Base-by-base conservation (phyloP, 1,140 invertebrate species). In the Drosophila asahinai region DNA sequence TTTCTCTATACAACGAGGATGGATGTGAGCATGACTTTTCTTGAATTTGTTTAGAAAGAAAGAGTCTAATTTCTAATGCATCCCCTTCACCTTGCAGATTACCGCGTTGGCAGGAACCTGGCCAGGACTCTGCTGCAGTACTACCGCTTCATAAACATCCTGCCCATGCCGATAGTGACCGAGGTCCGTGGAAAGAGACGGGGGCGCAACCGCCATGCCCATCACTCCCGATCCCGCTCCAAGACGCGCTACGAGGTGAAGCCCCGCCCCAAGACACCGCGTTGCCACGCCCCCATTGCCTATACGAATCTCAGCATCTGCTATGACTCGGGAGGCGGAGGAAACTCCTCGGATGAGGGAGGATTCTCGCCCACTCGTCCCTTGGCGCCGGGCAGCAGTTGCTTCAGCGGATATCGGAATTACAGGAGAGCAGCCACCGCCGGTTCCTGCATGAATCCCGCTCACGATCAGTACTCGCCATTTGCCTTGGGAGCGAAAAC, bases 1-100 rank as follows among this genome's bases (percentile, higher is more conserved):
- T 96, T 27, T 94, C 97, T 14, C 96, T 97, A 1, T 98, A 98
- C 91, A 98, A 96, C 40, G 97, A 98, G 94, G 97, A 98, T 83
- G 96, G 95, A 72, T 98, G 97, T 98, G 97, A 92, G 83, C 77
- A 5, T 25, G 17, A 9, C 1, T 22, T 5, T 0, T 9, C 33
- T 11, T 33, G 33, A 2, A 9, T 33, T 33, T 33, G 9, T 22
- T 22, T 2, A 22, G 19, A 22, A 22, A 22, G 19, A 22, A 22
- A 2, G 2, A 22, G 19, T 22, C 1, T 22, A 1, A 9, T 38
- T 15, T 1, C 17, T 3, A 36, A 5, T 3, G 1, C 15, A 40
- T 51, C 0, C 4, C 9, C 3, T 15, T 14, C 4, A 22, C 5
- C 19, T 59, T 58, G 5, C 64, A 94, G 94, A 94, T 92, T 94